Percentiles rank a stretch among this genome's conserved stretches.
Conservation (phyloP, 1,140 invertebrate species). For the Leguminivora glycinivorella region DNA sequence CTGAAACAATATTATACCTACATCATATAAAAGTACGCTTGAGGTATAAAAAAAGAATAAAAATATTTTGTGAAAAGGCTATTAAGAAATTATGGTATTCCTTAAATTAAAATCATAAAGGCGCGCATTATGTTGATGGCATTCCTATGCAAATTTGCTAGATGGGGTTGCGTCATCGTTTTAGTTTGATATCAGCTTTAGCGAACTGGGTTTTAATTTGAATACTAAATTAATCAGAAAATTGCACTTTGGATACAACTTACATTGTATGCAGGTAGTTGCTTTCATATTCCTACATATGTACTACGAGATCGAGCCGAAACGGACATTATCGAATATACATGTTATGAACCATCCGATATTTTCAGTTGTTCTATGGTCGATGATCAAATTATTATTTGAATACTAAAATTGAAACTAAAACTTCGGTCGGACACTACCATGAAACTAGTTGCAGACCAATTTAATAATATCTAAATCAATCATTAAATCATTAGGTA, state of each 20-base stretch:
- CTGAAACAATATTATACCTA: conserved; percentile 44
- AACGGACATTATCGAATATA: no score
- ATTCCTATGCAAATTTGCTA: conserved; percentile 18
- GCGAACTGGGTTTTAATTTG: conserved; percentile 1
- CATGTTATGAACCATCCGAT: no score
- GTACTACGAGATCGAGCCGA: no score
- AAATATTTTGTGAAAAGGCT: background rate
- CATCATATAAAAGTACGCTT: conserved; percentile 3
- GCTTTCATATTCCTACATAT: no score
- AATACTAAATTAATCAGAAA: conserved; percentile 1
- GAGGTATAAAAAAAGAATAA: background rate
- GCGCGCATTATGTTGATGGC: conserved; percentile 19
- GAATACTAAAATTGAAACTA: no score
- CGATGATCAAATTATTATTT: no score
- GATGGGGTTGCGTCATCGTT: conserved; percentile 12
- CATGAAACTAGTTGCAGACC: no score
- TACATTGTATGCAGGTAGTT: background rate
- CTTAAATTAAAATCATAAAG: conserved; percentile 15
- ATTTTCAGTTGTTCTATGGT: no score
- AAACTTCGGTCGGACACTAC: no score
- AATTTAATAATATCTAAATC: no score
- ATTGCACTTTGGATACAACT: background rate
- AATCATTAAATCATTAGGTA: no score
- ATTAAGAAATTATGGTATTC: conserved; percentile 13
- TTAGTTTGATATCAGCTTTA: background rate